Conservation (phyloP, 2,888 invertebrate genomes). For the Amblyjoppa fuscipennis region DNA sequence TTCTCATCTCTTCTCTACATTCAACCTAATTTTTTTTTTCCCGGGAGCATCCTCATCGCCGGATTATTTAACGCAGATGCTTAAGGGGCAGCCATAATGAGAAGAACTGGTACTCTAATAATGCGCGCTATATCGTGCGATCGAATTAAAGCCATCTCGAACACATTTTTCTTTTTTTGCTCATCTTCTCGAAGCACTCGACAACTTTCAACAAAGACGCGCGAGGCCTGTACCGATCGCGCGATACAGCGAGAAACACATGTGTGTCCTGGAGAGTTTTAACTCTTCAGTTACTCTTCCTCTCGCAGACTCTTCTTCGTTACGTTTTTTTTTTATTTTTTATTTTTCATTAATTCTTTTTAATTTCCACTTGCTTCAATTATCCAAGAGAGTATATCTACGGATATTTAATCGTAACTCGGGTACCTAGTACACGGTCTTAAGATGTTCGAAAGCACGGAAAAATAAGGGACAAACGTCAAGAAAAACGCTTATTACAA, state of each 20-base stretch:
- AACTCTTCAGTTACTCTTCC: constrained; percentile 31
- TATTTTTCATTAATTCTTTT: not conserved
- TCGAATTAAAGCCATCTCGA: not conserved
- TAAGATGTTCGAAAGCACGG: constrained; percentile 46
- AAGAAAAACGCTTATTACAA: constrained; percentile 62
- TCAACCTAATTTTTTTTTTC: not conserved
- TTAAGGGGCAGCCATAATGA: constrained; percentile 16
- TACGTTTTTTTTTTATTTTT: constrained; percentile 20
- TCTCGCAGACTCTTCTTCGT: constrained; percentile 38
- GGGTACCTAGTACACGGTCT: constrained; percentile 51
- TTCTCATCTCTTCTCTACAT: constrained; percentile 10
- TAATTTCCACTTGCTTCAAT: constrained; percentile 17
- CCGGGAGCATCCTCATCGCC: not conserved
- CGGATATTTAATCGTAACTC: constrained; percentile 43
- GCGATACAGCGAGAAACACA: constrained; percentile 43
- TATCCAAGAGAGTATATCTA: constrained; percentile 40
- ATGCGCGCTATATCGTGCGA: constrained; percentile 26
- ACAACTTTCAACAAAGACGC: constrained; percentile 11
- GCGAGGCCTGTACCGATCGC: constrained; percentile 11
- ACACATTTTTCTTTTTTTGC: not conserved
- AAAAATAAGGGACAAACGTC: constrained; percentile 52
- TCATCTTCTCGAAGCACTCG: not conserved
- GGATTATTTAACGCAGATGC: constrained; percentile 5
- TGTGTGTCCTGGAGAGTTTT: constrained; percentile 13
- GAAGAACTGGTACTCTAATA: constrained; percentile 25